Percentiles rank a stretch among this genome's conserved stretches.
phyloP scores from a whole-genome alignment of 2,113 vertebrate species.

The Chinchilla lanigera region DNA sequence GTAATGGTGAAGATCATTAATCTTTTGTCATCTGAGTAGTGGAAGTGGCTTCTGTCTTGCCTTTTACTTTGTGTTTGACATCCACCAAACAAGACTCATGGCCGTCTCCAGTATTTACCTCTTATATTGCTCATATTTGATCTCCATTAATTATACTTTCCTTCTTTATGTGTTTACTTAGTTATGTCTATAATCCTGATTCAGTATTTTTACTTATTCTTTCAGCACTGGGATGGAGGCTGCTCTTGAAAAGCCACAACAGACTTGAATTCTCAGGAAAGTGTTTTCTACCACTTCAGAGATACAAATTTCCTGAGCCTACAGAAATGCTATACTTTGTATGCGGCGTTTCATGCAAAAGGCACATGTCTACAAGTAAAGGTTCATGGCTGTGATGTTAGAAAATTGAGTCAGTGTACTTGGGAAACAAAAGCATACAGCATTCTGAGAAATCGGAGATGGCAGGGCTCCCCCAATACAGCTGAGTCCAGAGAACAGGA shows the following conservation, averaged over 20 bases:
- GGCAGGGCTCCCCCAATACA: accelerated
- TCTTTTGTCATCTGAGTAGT: not conserved
- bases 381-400: not conserved
- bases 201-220: not conserved
- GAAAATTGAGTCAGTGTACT: not conserved
- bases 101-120: not conserved
- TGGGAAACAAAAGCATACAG: not conserved
- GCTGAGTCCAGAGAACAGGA: accelerated
- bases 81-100: not conserved
- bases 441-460: not conserved
- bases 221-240: not conserved
- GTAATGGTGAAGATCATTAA: too few species aligned
- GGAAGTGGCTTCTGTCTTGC: not conserved
- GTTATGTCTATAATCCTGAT: not conserved
- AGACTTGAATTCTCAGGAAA: not conserved
- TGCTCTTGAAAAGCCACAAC: not conserved
- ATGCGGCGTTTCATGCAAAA: not conserved
- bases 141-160: not conserved
- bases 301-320: accelerated
- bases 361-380: not conserved
- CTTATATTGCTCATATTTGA: not conserved
- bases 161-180: not conserved
- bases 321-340: not conserved
- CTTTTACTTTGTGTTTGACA: not conserved
- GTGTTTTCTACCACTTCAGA: not conserved